phyloP scores from a whole-genome alignment of 2,113 vertebrate genomes.

The Rutilus rutilus region DNA sequence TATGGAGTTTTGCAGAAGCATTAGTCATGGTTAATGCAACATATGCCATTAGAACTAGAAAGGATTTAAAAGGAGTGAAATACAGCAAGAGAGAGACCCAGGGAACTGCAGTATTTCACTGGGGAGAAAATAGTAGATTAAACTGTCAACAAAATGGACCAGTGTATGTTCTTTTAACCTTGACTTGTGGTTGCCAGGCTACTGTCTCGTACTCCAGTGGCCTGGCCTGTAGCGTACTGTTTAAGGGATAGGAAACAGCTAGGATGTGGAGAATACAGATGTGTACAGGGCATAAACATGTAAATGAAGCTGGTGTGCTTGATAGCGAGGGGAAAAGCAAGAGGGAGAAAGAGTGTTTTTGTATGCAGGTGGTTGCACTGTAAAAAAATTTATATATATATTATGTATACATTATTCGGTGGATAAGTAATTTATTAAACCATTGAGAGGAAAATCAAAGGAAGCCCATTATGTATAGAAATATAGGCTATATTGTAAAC shows the following conservation, averaged over 20 bases:
- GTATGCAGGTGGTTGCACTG: neutral
- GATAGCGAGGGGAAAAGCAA: neutral
- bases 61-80: neutral
- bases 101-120: too few species aligned
- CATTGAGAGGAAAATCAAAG: neutral
- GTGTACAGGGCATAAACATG: neutral
- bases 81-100: neutral
- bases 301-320: slow-evolving; percentile 13
- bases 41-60: neutral
- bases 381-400: neutral
- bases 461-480: neutral
- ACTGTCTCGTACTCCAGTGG: slow-evolving; percentile 14
- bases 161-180: slow-evolving; percentile 5
- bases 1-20: neutral
- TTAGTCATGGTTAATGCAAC: neutral
- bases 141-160: neutral
- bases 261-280: slow-evolving; percentile 4
- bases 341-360: neutral
- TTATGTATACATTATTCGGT: neutral
- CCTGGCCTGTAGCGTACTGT: neutral
- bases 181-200: slow-evolving; percentile 32
- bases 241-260: neutral
- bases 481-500: neutral
- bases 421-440: neutral
- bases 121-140: neutral